phyloP scores from a whole-genome alignment of 2,113 vertebrate species.

The Hyla sarda region DNA sequence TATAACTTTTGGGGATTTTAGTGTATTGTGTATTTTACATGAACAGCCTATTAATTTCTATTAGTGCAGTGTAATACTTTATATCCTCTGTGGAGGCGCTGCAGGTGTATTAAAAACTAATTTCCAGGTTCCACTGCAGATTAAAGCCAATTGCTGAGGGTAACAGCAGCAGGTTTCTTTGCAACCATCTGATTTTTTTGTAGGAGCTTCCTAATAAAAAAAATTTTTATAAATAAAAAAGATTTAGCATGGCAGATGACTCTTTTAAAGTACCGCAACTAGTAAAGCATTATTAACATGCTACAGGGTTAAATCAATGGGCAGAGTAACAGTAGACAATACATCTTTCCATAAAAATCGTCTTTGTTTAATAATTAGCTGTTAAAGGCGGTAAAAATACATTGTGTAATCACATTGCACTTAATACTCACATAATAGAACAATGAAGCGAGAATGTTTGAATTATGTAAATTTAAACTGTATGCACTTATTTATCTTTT shows the following conservation, averaged over 20 bases:
- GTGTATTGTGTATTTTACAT: too few species aligned
- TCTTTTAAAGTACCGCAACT: not conserved
- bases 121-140: too few species aligned
- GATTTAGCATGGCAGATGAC: not conserved
- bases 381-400: constrained; percentile 70
- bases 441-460: constrained; percentile 84
- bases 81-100: too few species aligned
- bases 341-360: constrained; percentile 70
- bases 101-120: too few species aligned
- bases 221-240: not conserved
- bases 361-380: constrained; percentile 65
- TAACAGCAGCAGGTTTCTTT: too few species aligned
- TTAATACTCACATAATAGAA: constrained; percentile 77
- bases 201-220: too few species aligned
- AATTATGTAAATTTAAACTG: constrained; percentile 95
- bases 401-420: constrained; percentile 70
- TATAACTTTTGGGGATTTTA: too few species aligned
- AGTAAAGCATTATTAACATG: not conserved
- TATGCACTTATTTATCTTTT: constrained; percentile 97
- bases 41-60: too few species aligned
- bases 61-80: too few species aligned
- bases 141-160: too few species aligned
- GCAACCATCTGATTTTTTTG: too few species aligned
- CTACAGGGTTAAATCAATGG: not conserved
- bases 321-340: constrained; percentile 59